phyloP scores from a whole-genome alignment of 2,113 vertebrate species.

The Pygoscelis antarcticus region DNA sequence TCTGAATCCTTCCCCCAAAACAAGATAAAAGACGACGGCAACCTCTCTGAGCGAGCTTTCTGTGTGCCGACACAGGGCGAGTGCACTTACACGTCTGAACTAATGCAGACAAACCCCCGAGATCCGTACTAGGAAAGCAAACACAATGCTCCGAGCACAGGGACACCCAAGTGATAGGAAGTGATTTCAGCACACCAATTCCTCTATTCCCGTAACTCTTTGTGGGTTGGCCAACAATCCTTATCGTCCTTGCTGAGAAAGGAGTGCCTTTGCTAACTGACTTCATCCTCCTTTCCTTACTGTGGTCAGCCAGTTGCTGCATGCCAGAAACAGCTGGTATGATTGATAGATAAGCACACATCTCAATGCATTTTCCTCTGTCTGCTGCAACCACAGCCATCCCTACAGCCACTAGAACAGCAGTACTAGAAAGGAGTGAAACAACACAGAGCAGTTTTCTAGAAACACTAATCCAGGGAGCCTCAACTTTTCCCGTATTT shows the following conservation, averaged over 20 bases:
- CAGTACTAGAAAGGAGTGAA: not conserved
- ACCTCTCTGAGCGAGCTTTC: not conserved
- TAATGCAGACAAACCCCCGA: not conserved
- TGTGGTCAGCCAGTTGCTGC: slow-evolving; percentile 49
- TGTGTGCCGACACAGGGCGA: not conserved
- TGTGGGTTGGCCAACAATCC: slow-evolving; percentile 47
- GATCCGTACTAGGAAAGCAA: not conserved
- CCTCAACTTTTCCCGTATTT: not conserved
- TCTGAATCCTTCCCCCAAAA: not conserved
- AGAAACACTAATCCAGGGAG: not conserved
- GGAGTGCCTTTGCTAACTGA: slow-evolving; percentile 32
- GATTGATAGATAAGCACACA: slow-evolving; percentile 6
- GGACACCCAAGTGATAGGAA: slow-evolving; percentile 49
- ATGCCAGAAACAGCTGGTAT: slow-evolving; percentile 34
- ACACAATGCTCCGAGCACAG: slow-evolving; percentile 18
- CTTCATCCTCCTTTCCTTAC: slow-evolving; percentile 24
- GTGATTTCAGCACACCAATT: slow-evolving; percentile 55
- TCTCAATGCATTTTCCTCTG: not conserved
- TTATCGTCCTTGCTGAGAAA: slow-evolving; percentile 48
- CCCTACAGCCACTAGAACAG: not conserved
- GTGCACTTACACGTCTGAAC: not conserved
- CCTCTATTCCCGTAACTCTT: slow-evolving; percentile 64
- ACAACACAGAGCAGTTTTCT: not conserved
- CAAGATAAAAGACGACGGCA: not conserved
- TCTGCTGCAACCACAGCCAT: slow-evolving; percentile 25